Evolutionary conservation across 2,888 invertebrate species (phyloP), one percentile per base, ranked within the genome.

Genomic region (Diplazon laetatorius): DNA sequence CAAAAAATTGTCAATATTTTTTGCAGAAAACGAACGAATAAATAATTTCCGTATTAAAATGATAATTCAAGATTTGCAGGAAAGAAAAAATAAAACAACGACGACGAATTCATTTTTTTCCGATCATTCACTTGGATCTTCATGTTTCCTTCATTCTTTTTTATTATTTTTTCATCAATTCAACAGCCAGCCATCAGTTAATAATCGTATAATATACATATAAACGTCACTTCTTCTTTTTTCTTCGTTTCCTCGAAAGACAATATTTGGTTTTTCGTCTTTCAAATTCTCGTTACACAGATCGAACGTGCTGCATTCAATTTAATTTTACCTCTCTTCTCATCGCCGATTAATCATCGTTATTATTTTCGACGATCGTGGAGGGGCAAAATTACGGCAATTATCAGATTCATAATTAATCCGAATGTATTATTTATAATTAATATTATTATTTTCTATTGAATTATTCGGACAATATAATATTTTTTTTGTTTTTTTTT

Each of bases 221-320:
- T 79, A 84, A 85, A 84, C 81, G 86, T 82, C 83, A 80, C 82
- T 82, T 78, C 39, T 78, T 76, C 76, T 79, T 76, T 81, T 72
- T 78, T 82, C 80, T 59, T 63, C 18, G 39, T 46, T 37, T 55
- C 60, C 57, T 78, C 55, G 3, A 25, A 59, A 57, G 75, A 71
- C 73, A 73, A 70, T 30, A 30, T 74, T 62, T 59, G 62, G 60
- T 60, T 66, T 65, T 66, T 55, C 16, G 39, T 48, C 57, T 14
- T 55, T 62, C 20, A 50, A 52, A 20, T 48, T 37, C 16, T 63
- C 14, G 42, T 60, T 55, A 59, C 50, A 57, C 55, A 71, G 57
- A 60, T 66, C 60, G 72, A 68, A 68, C 70, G 60, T 70, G 12
- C 22, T 18, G 60, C 48, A 22, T 75, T 62, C 48, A 22, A 71